Evolutionary conservation across 1,140 invertebrate species (phyloP).

Genomic region (Dendrolimus kikuchii): DNA sequence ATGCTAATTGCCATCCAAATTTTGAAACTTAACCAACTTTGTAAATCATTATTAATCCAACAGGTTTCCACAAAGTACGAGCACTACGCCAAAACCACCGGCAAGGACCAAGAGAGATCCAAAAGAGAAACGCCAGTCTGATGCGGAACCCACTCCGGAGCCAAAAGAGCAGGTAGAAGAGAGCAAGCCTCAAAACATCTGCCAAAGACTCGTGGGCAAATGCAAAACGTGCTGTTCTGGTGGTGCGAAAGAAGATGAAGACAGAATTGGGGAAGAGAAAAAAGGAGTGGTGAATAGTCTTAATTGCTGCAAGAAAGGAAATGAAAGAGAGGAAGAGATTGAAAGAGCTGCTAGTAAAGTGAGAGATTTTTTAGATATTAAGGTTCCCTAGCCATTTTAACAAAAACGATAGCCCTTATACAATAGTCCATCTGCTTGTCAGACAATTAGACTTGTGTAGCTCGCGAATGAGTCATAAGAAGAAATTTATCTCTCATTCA

Average conservation of each 20-base stretch:
- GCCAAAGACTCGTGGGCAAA: constrained; percentile 47
- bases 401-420: neutral
- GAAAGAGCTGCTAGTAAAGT: constrained; percentile 56
- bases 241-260: constrained; percentile 24
- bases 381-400: neutral
- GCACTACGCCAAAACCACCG: constrained; percentile 57
- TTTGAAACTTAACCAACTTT: no score
- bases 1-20: no score
- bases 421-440: neutral
- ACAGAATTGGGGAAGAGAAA: constrained; percentile 3
- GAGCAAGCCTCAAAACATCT: constrained; percentile 42
- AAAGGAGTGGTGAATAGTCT: constrained; percentile 26
- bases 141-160: constrained; percentile 3
- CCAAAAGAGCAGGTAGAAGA: constrained; percentile 11
- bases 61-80: constrained; percentile 64
- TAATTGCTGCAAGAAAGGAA: constrained; percentile 52
- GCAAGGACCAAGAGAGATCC: constrained; percentile 34
- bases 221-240: constrained; percentile 51
- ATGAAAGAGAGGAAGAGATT: constrained; percentile 34
- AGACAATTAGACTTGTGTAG: no score
- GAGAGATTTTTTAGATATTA: constrained; percentile 9
- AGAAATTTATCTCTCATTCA: no score
- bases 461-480: no score
- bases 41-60: neutral
- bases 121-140: constrained; percentile 25